These are phyloP conservation scores for Peromyscus leucopus DNA, from an alignment of 2,113 vertebrate species.

Conservation along the genomic window DNA sequence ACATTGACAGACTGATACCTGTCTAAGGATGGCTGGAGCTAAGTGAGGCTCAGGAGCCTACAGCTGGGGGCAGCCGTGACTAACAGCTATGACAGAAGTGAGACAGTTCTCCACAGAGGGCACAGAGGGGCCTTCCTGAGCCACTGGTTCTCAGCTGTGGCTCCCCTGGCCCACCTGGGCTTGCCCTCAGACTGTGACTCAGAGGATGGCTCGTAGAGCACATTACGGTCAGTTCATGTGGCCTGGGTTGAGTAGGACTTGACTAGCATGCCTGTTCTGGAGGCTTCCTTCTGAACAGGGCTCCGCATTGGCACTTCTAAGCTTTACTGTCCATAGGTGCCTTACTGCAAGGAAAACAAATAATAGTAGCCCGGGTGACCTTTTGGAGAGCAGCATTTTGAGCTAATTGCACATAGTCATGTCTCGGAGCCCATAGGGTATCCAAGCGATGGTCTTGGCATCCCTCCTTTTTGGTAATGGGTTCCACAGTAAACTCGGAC, in stretches of 20 bases:
- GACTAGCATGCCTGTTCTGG: too few relatives aligned
- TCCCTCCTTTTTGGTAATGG: too few relatives aligned
- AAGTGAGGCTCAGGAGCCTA: not conserved
- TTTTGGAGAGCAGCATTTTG: slow-evolving; percentile 10
- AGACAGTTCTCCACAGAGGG: not conserved
- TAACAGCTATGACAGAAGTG: too few relatives aligned
- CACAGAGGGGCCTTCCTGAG: too few relatives aligned
- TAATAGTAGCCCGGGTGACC: not conserved
- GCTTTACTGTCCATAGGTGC: not conserved
- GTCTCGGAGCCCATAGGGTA: not conserved
- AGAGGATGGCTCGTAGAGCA: not conserved
- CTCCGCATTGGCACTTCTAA: not conserved
- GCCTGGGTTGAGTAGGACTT: not conserved
- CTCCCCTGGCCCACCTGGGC: not conserved
- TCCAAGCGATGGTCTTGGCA: not conserved
- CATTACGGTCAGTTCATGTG: not conserved
- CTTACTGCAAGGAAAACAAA: not conserved
- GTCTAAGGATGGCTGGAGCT: not conserved
- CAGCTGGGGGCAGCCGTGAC: not conserved
- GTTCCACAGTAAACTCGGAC: not conserved
- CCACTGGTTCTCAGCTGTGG: not conserved
- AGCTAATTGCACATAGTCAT: not conserved
- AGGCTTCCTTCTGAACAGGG: not conserved
- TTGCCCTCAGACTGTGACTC: not conserved
- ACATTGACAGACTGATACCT: not conserved